Evolutionary conservation across 1,140 invertebrate genomes (phyloP), one percentile per base, ranked within the genome.

Genomic region (Rhagoletis zephyria): DNA sequence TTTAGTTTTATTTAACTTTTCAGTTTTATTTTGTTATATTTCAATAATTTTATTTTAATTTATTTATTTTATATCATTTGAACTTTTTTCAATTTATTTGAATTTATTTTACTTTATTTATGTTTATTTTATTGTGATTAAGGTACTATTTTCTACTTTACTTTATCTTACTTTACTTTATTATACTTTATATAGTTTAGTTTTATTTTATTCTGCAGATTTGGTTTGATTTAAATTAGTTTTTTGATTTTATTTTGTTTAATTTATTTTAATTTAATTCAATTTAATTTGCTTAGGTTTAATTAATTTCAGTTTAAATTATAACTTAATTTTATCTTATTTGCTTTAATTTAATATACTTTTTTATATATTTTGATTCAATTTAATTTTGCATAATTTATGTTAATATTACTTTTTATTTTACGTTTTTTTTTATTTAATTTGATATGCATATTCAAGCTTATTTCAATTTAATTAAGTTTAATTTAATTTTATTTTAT

Each of bases 61-160:
- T 56, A 56, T 56, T 56, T 56, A 30, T 60, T 60, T 60, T 60
- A 60, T 60, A 60, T 60, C 59, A 60, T 60, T 60, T 60, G 59
- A 7, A 60, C 59, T 60, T 0, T 60, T 60, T 60, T 7, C 6
- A 7, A 42, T 86, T 45, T 3, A 70, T 56, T 12, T 87, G 45
- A 51, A n/a, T 67, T 87, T 56, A 63, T 19, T 48, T 87, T 51
- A 30, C 48, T 70, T 65, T 67, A 81, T 87, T 64, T 81, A 14
- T 59, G 10, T 63, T 59, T 87, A 51, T 30, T 85, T 60, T 61
- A 42, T 1, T 85, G 30, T 30, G 30, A 10, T 40, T 65, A 19
- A 6, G 64, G 16, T 6, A 65, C 64, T 65, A 10, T 65, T 9
- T 65, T 65, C 30, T 65, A 10, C 64, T 56, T 56, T 56, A 7